These are phyloP conservation scores for Sweltsa coloradensis DNA, from an alignment of 1,140 invertebrate genomes.

Conservation along the genomic window DNA sequence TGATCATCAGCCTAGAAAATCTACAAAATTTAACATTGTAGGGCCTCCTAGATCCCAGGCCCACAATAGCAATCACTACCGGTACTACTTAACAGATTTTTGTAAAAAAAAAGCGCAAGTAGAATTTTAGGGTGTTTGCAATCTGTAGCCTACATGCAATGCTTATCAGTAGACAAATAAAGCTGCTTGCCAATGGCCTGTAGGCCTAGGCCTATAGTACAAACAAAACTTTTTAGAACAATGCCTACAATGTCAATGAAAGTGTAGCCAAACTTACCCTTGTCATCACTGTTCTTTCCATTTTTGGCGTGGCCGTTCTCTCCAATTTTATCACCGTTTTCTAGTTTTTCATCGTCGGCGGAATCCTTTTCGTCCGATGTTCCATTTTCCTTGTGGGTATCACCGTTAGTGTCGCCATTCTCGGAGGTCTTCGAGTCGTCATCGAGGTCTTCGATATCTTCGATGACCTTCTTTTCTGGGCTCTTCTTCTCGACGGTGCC, in stretches of 20 bases:
- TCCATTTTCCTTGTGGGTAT: slow-evolving; percentile 10
- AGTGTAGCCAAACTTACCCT: not conserved
- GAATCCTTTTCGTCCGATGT: slow-evolving; percentile 8
- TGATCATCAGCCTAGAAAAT: too few relatives aligned
- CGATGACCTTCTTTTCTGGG: slow-evolving; percentile 11
- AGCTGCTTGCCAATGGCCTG: not conserved
- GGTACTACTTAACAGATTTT: too few relatives aligned
- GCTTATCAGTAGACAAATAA: not conserved
- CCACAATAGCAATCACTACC: too few relatives aligned
- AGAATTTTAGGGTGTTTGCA: too few relatives aligned
- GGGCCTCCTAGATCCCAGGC: too few relatives aligned
- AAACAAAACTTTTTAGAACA: not conserved
- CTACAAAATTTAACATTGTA: too few relatives aligned
- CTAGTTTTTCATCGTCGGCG: slow-evolving; percentile 7
- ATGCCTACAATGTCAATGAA: not conserved
- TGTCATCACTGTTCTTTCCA: not conserved
- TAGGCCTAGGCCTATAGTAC: not conserved
- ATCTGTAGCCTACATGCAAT: not conserved
- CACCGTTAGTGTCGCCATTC: slow-evolving; percentile 8
- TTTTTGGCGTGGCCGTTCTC: not conserved
- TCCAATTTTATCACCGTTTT: slow-evolving; percentile 9
- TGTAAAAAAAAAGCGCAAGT: too few relatives aligned
- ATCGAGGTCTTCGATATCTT: slow-evolving; percentile 5
- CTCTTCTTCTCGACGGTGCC: slow-evolving; percentile 12
- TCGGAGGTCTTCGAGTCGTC: slow-evolving; percentile 9